Evolutionary conservation across 2,113 vertebrate species (phyloP), one percentile per base, ranked within the genome.

Genomic region (Corydoras maculifer): DNA sequence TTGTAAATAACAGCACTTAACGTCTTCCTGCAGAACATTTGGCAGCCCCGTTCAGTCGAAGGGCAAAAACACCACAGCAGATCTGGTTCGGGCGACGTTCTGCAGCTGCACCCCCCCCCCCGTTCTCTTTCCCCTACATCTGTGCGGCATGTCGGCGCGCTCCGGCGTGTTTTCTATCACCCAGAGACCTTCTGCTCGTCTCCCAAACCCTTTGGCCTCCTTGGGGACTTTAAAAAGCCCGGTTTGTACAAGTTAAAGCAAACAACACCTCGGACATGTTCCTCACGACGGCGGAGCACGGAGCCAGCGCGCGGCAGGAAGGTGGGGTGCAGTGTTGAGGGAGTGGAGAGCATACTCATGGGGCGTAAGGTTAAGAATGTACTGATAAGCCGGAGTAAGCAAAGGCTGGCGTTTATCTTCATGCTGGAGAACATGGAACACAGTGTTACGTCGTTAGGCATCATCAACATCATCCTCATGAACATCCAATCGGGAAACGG

Each of bases 101-200:
- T 54, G 43, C 12, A 54, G 15, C 50, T 68, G 11, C n/a, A 64
- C 61, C 63, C 35, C 54, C 1, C 30, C 50, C 67, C 8, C 43
- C 11, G 61, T 58, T 50, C 51, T 31, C 65, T 74, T 74, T 74
- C 31, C 51, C 65, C 59, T 9, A 74, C 49, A 67, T 73, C n/a
- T 11, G 29, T n/a, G 35, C 6, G 11, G 64, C 58, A 25, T 35
- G 12, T 60, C 57, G 29, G 31, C 35, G 55, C 55, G 43, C 72
- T 61, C 64, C 9, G 30, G 58, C 14, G 65, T 57, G 35, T 54
- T 48, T 13, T 68, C 53, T 31, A 62, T 62, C 59, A 62, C 12
- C 9, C 8, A 72, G 54, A 65, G 70, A 48, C 25, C 71, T 73
- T 60, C 30, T 54, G 49, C 9, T n/a, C 53, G 10, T 67, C 65